Evolutionary conservation across 23 tunicate species (phyloP).

Genomic region (Halocynthia aurantium): DNA sequence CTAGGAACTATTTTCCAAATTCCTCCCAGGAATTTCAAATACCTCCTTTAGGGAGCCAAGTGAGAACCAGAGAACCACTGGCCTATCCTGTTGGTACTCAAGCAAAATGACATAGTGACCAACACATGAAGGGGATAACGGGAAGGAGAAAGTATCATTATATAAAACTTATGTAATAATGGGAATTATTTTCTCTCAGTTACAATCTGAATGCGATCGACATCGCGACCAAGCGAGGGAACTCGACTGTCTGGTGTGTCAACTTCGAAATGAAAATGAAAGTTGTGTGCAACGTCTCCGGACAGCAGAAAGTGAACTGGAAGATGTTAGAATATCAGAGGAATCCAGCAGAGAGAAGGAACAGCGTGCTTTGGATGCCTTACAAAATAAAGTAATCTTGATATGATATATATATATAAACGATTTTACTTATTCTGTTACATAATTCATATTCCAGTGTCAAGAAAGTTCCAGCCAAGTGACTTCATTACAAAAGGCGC

Average conservation of each 20-base stretch:
- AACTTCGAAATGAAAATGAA: background rate
- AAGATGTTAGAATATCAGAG: background rate
- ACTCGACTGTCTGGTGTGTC: slow-evolving; percentile 3
- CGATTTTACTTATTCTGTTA: background rate
- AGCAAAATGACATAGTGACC: no score
- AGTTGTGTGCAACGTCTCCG: background rate
- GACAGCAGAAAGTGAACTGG: background rate
- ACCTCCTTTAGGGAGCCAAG: no score
- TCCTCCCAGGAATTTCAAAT: no score
- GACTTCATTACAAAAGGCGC: slow-evolving; percentile 31
- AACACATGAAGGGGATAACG: no score
- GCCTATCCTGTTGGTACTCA: no score
- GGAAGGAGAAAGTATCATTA: no score
- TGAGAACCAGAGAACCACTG: no score
- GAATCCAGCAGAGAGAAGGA: slow-evolving; percentile 11
- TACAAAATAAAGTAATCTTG: background rate
- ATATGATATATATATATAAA: background rate
- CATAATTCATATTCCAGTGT: slow-evolving; percentile 1
- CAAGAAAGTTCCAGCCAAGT: slow-evolving; percentile 37
- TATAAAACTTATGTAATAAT: no score
- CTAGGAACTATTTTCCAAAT: no score
- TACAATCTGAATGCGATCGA: background rate
- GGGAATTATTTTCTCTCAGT: background rate
- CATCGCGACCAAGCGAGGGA: slow-evolving; percentile 13
- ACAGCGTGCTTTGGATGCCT: slow-evolving; percentile 12